phyloP scores from a whole-genome alignment of 2,113 vertebrate species.

The Dipodomys ordii region DNA sequence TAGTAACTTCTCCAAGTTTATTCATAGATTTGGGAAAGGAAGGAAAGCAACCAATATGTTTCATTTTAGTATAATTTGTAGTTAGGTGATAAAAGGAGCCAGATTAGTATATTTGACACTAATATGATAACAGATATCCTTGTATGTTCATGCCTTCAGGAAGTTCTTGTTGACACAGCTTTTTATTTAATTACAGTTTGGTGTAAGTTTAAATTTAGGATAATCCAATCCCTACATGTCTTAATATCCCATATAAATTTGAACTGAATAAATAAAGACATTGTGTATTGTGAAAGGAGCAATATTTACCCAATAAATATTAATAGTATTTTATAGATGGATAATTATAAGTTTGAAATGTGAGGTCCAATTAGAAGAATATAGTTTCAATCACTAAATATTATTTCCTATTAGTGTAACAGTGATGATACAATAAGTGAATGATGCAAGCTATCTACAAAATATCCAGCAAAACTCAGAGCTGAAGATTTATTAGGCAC shows the following conservation, averaged over 20 bases:
- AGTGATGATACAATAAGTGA: neutral
- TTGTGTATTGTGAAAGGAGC: neutral
- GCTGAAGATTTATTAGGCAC: too few relatives aligned
- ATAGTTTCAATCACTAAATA: too few relatives aligned
- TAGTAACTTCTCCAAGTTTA: conserved; percentile 36
- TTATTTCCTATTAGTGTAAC: neutral
- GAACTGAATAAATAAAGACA: neutral
- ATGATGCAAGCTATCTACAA: neutral
- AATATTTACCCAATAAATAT: neutral
- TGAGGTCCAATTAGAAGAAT: neutral
- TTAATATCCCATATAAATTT: neutral
- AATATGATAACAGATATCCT: too few relatives aligned
- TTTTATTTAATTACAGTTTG: conserved; percentile 45
- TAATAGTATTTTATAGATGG: neutral
- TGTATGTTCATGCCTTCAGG: neutral
- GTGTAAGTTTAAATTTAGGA: neutral
- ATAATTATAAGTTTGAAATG: neutral
- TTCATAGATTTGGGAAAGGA: conserved; percentile 43
- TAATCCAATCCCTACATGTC: neutral
- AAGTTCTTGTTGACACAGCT: neutral
- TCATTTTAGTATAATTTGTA: conserved; percentile 10
- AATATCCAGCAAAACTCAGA: too few relatives aligned
- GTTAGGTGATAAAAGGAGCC: neutral
- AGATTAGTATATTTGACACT: too few relatives aligned
- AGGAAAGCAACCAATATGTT: neutral